These are phyloP conservation scores for Syngnathus rostellatus DNA, from an alignment of 2,797 vertebrate species.

Conservation along the genomic window DNA sequence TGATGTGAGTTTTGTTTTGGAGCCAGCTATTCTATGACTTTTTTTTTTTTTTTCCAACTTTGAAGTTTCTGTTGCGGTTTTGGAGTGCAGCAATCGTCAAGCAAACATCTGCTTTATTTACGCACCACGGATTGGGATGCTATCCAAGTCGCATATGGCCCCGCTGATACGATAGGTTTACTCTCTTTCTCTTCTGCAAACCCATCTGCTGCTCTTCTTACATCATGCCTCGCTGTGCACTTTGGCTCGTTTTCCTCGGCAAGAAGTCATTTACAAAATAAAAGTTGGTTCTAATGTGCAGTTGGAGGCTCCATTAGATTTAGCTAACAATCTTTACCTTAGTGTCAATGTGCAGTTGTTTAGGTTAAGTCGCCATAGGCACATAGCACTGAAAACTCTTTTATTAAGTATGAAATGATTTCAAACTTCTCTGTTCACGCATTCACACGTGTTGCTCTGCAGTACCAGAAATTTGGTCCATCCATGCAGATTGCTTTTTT, in stretches of 20 bases:
- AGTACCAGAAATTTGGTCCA: not conserved
- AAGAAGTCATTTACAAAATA: slow-evolving; percentile 32
- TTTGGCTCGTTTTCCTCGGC: slow-evolving; percentile 33
- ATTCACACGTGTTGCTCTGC: too few species aligned
- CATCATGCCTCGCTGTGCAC: slow-evolving; percentile 44
- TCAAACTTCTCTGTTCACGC: too few species aligned
- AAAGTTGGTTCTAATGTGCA: too few species aligned
- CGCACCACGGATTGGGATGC: slow-evolving; percentile 58
- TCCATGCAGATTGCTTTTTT: not conserved
- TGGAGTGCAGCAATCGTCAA: slow-evolving; percentile 52
- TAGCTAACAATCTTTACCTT: too few species aligned
- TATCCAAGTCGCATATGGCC: slow-evolving; percentile 64
- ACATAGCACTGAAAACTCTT: too few species aligned
- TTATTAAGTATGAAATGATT: too few species aligned
- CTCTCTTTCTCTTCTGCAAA: slow-evolving; percentile 60
- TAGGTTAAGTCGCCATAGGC: too few species aligned
- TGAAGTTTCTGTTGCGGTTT: slow-evolving; percentile 43
- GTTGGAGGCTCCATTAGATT: too few species aligned
- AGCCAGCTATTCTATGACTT: slow-evolving; percentile 27
- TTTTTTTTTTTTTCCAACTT: slow-evolving; percentile 21
- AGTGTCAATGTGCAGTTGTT: too few species aligned
- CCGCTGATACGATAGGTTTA: slow-evolving; percentile 62
- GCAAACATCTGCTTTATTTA: slow-evolving; percentile 68
- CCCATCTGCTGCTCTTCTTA: slow-evolving; percentile 64
- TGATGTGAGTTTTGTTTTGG: slow-evolving; percentile 26